phyloP scores from a whole-genome alignment of 1,140 invertebrate species.

The Archivesica marissinica region DNA sequence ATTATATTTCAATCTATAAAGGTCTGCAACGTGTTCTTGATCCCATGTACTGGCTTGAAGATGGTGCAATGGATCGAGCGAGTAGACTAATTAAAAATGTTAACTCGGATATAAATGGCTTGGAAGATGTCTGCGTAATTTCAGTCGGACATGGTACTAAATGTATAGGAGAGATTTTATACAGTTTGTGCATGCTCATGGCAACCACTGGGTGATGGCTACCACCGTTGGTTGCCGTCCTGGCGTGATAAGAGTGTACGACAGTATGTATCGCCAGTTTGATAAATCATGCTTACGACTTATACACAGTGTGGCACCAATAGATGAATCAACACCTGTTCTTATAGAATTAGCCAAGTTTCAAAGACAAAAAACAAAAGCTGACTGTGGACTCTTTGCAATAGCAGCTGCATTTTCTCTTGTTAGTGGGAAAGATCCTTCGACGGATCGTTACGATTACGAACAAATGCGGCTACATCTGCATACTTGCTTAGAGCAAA shows the following conservation, averaged over 20 bases:
- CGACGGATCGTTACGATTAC: background rate
- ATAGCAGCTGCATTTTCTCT: conserved; percentile 50
- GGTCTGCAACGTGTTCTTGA: background rate
- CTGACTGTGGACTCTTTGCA: conserved; percentile 36
- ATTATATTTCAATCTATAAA: background rate
- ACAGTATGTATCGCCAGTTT: conserved; percentile 28
- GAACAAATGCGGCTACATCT: conserved; percentile 12
- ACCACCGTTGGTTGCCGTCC: background rate
- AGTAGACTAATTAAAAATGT: background rate
- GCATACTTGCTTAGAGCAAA: background rate
- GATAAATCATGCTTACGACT: background rate
- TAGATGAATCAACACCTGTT: background rate
- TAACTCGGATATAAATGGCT: conserved; percentile 1
- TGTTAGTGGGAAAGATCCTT: conserved; percentile 15
- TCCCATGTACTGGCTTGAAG: conserved; percentile 28
- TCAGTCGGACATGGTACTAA: background rate
- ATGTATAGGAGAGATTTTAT: background rate
- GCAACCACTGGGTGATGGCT: conserved; percentile 21
- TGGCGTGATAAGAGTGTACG: background rate
- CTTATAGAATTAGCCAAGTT: background rate
- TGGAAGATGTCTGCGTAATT: conserved; percentile 42
- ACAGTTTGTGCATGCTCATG: conserved; percentile 26
- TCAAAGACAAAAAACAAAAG: conserved; percentile 8
- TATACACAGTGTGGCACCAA: background rate
- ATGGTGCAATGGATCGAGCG: conserved; percentile 15